Conservation (phyloP, 2,113 vertebrate species). For the Trichomycterus rosablanca region DNA sequence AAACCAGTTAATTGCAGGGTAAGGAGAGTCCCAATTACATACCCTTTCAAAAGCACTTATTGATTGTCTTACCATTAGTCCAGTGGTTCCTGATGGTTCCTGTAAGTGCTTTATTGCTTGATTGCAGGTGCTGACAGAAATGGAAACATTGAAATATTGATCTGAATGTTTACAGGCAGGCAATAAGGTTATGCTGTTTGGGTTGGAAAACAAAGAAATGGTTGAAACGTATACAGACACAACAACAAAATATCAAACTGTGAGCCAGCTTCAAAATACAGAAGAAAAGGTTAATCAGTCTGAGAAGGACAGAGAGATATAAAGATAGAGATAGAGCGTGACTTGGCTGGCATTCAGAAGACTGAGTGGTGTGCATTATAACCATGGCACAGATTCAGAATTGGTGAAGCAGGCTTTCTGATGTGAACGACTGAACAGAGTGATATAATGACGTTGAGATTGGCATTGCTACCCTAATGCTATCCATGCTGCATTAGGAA, state of each 20-base stretch:
- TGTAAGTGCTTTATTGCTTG: slow-evolving; percentile 18
- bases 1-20: too few relatives aligned
- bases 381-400: not conserved
- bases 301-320: not conserved
- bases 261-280: too few relatives aligned
- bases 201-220: not conserved
- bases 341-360: not conserved
- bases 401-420: slow-evolving; percentile 7
- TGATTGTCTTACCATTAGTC: slow-evolving; percentile 18
- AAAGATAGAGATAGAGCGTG: not conserved
- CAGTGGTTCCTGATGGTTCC: slow-evolving; percentile 17
- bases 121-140: slow-evolving; percentile 1
- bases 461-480: slow-evolving; percentile 17
- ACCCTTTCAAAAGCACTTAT: slow-evolving; percentile 20
- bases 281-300: too few relatives aligned
- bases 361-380: slow-evolving; percentile 21
- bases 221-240: not conserved
- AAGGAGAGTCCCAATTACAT: not conserved
- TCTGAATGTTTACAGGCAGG: not conserved
- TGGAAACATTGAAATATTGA: not conserved
- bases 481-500: slow-evolving; percentile 11
- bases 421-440: too few relatives aligned
- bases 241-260: not conserved
- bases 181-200: not conserved
- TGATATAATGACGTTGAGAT: slow-evolving; percentile 30